phyloP scores from a whole-genome alignment of 2,113 vertebrate genomes.

The Trinectes maculatus region DNA sequence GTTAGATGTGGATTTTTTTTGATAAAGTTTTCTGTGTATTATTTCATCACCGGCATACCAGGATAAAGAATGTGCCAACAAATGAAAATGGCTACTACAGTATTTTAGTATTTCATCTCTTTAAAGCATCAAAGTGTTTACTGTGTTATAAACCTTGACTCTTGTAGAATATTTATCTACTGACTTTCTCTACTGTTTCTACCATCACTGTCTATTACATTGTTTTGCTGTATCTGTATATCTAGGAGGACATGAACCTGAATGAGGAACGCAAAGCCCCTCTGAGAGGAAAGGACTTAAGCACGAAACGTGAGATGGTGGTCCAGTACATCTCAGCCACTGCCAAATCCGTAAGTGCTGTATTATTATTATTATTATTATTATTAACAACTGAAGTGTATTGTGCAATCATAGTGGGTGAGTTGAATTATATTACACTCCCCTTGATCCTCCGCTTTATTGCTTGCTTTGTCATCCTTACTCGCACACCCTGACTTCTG shows the following conservation, averaged over 20 bases:
- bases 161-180: neutral
- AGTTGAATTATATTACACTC: slow-evolving; percentile 37
- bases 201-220: neutral
- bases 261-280: slow-evolving; percentile 97
- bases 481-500: slow-evolving; percentile 43
- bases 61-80: too few relatives aligned
- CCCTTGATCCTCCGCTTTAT: slow-evolving; percentile 53
- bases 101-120: too few relatives aligned
- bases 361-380: neutral
- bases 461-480: slow-evolving; percentile 51
- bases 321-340: slow-evolving; percentile 98
- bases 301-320: slow-evolving; percentile 97
- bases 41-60: neutral
- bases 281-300: slow-evolving; percentile 91
- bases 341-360: slow-evolving; percentile 91
- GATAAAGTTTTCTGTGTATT: too few relatives aligned
- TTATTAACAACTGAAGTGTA: slow-evolving; percentile 4
- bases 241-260: slow-evolving; percentile 98
- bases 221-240: neutral
- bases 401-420: slow-evolving; percentile 11
- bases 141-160: neutral
- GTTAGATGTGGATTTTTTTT: slow-evolving; percentile 15
- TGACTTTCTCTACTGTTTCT: neutral
- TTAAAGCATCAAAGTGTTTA: neutral
- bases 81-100: too few relatives aligned